Conservation (phyloP, 1,140 invertebrate species). For the Drosophila navojoa region DNA sequence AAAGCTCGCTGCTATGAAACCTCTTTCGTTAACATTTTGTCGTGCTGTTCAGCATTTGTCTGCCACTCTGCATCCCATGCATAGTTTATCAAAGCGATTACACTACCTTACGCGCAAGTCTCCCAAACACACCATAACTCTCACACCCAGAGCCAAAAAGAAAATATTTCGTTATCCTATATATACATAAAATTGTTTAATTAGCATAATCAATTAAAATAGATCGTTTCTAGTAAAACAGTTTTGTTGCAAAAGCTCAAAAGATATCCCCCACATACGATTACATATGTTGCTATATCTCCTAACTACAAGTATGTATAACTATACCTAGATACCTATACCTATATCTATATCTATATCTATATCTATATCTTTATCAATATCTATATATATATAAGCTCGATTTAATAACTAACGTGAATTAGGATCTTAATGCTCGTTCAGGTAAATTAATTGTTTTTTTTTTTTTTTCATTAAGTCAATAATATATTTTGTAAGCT, state of each 20-base stretch:
- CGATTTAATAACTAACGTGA: too few relatives aligned
- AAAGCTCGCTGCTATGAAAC: constrained; percentile 7
- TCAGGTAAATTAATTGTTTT: too few relatives aligned
- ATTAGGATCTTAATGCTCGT: too few relatives aligned
- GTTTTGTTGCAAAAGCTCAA: constrained; percentile 34
- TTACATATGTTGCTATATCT: constrained; percentile 16
- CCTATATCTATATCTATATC: neutral
- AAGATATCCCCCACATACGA: constrained; percentile 17
- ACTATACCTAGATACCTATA: constrained; percentile 5
- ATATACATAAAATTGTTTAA: constrained; percentile 4
- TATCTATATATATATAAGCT: too few relatives aligned
- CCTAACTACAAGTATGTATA: constrained; percentile 11
- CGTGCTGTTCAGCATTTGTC: constrained; percentile 3
- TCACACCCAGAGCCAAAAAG: neutral
- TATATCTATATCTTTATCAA: neutral
- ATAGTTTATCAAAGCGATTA: too few relatives aligned
- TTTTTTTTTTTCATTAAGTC: too few relatives aligned
- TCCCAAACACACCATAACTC: neutral
- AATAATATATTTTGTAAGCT: neutral
- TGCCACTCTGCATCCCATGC: neutral
- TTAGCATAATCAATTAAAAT: neutral
- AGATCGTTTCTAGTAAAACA: neutral
- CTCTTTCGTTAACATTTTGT: too few relatives aligned
- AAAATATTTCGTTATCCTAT: neutral
- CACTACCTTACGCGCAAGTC: constrained; percentile 18